Conservation (phyloP, 2,113 vertebrate species). For the Pterocles gutturalis region DNA sequence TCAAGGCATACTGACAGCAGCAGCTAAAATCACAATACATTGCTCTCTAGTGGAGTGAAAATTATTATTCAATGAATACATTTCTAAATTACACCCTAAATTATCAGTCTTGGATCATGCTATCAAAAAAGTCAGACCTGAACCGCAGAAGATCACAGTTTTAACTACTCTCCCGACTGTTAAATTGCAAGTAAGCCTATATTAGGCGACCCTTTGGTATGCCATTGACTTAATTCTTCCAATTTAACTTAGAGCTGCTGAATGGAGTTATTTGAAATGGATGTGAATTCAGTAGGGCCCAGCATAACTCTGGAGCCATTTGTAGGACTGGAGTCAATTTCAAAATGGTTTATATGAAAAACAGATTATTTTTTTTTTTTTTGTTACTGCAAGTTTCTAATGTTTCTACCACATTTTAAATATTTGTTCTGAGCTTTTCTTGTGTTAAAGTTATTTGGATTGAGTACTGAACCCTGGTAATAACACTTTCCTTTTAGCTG, state of each 20-base stretch:
- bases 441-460: not conserved
- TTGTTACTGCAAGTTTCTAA: not conserved
- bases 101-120: constrained; percentile 10
- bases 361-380: not conserved
- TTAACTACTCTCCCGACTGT: constrained; percentile 32
- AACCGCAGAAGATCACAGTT: constrained; percentile 1
- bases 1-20: not conserved
- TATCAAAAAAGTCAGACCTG: not conserved
- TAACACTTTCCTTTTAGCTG: not conserved
- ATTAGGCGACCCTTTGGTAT: not conserved
- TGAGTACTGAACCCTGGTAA: not conserved
- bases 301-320: not conserved
- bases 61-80: constrained; percentile 39
- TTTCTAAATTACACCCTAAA: constrained; percentile 44
- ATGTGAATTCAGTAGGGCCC: not conserved
- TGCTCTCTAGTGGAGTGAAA: constrained; percentile 43
- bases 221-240: not conserved
- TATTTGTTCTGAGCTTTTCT: not conserved
- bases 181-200: constrained; percentile 23
- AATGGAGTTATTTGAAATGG: not conserved
- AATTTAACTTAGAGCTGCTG: not conserved
- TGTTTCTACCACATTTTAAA: not conserved
- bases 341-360: not conserved
- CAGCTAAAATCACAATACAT: not conserved
- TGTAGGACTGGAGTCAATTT: not conserved